Conservation (phyloP, 2,797 vertebrate genomes). For the Fistularia tabacaria region DNA sequence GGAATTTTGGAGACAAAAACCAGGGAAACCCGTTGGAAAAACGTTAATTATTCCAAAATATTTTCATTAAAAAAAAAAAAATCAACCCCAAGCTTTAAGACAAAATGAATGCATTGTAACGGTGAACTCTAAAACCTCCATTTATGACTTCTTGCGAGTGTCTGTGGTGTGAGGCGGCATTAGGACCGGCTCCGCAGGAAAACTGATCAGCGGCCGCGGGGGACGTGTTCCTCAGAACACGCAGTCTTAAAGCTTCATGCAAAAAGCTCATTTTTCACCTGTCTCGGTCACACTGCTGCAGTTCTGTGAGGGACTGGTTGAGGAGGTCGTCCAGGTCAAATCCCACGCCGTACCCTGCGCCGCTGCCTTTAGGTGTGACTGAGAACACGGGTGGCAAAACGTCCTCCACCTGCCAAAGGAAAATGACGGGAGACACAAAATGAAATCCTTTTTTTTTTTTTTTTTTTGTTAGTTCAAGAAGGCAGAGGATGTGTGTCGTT, state of each 20-base stretch:
- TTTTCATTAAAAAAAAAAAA: too few species aligned
- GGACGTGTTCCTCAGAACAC: too few species aligned
- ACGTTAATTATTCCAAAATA: too few species aligned
- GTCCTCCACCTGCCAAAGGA: constrained; percentile 83
- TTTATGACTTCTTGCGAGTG: too few species aligned
- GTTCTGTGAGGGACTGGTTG: constrained; percentile 87
- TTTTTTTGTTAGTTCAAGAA: constrained; percentile 8
- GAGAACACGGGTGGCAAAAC: constrained; percentile 90
- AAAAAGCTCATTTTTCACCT: constrained; percentile 65
- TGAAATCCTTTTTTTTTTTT: constrained; percentile 6
- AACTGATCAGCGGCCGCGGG: too few species aligned
- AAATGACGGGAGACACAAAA: not conserved
- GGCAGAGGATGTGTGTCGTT: constrained; percentile 13
- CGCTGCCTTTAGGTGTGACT: constrained; percentile 92
- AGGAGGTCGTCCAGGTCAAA: constrained; percentile 93
- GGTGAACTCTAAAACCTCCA: too few species aligned
- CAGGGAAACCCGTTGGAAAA: too few species aligned
- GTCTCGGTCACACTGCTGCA: constrained; percentile 83
- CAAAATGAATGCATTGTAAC: too few species aligned
- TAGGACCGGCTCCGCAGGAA: too few species aligned
- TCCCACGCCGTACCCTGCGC: constrained; percentile 91
- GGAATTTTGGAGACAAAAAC: too few species aligned
- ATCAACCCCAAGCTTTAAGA: too few species aligned
- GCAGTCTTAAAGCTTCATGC: not conserved
- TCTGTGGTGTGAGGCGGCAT: too few species aligned